Conservation (phyloP, 92 coral and sea anemone species). For the Paragorgia papillata region DNA sequence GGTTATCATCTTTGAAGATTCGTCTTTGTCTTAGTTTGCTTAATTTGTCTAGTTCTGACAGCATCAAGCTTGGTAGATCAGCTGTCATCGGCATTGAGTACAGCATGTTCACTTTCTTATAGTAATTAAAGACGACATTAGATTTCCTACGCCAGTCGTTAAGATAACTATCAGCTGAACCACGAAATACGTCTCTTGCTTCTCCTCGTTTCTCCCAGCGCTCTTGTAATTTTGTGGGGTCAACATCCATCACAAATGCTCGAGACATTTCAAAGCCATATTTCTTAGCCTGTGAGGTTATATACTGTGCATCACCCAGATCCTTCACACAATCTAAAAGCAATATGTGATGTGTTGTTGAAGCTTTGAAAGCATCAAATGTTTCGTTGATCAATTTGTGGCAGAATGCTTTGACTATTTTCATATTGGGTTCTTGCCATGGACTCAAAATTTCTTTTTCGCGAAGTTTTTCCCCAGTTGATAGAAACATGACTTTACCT, state of each 20-base stretch:
- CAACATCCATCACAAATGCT: constrained; percentile 19
- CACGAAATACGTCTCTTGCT: background rate
- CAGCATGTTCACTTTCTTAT: constrained; percentile 12
- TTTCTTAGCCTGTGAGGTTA: constrained; percentile 14
- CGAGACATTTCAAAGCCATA: constrained; percentile 10
- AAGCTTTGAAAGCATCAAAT: constrained; percentile 1
- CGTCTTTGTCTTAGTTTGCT: background rate
- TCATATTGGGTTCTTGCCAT: constrained; percentile 23
- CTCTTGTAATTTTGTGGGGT: background rate
- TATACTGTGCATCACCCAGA: constrained; percentile 11
- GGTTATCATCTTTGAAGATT: background rate
- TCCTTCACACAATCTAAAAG: constrained; percentile 30
- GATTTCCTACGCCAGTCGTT: background rate
- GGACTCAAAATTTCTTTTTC: background rate
- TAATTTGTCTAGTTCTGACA: background rate
- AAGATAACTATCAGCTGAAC: background rate
- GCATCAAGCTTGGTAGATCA: no score
- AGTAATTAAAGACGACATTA: background rate
- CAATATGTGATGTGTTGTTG: background rate
- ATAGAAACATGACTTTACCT: background rate
- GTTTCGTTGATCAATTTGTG: constrained; percentile 15
- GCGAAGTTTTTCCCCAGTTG: constrained; percentile 30
- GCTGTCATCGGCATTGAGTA: background rate
- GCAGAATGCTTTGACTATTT: constrained; percentile 19
- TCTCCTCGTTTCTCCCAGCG: constrained; percentile 7